These are phyloP conservation scores for Halictus ligatus DNA, from an alignment of 2,888 invertebrate species.

Conservation along the genomic window DNA sequence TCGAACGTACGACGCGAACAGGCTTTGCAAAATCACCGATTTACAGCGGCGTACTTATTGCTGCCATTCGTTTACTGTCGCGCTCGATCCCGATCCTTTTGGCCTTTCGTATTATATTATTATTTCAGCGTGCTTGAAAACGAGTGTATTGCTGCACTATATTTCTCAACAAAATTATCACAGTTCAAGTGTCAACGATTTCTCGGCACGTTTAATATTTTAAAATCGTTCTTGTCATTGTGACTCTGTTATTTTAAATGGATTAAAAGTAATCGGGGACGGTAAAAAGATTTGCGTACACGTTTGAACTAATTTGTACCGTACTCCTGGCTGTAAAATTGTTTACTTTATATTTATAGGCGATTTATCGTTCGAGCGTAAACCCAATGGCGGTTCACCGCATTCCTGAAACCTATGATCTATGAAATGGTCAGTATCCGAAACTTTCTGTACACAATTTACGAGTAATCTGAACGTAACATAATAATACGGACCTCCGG, in stretches of 20 bases:
- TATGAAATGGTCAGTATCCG: background rate
- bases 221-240: background rate
- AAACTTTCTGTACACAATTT: background rate
- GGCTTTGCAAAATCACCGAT: background rate
- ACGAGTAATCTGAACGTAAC: background rate
- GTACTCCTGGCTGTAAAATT: background rate
- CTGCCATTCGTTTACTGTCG: background rate
- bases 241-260: background rate
- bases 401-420: background rate
- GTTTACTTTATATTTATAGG: conserved; percentile 1
- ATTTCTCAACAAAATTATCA: no score
- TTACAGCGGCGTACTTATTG: background rate
- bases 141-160: no score
- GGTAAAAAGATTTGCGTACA: background rate
- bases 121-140: background rate
- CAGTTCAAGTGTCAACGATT: no score
- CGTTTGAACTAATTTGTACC: background rate
- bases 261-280: background rate
- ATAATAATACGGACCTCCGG: background rate
- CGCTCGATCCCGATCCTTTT: background rate
- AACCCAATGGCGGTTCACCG: background rate
- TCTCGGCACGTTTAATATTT: background rate
- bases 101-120: background rate
- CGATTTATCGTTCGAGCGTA: background rate
- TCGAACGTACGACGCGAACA: background rate